Conservation (phyloP, 2,113 vertebrate genomes). For the Hucho hucho region DNA sequence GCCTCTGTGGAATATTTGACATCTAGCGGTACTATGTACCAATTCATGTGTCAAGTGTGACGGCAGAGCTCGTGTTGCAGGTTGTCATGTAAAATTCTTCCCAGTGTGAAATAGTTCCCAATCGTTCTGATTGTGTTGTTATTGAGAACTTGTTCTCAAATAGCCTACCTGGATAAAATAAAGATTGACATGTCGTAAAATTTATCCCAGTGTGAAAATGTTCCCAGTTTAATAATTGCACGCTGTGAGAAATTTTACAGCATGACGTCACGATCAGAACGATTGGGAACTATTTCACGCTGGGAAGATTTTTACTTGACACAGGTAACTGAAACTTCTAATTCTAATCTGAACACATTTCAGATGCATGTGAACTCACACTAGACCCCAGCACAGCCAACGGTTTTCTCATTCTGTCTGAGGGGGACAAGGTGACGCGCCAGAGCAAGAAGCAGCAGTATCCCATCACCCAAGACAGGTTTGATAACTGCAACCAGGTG, state of each 20-base stretch:
- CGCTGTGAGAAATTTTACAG: no score
- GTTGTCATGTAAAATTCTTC: no score
- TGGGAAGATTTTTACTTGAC: no score
- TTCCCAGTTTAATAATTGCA: no score
- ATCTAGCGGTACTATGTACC: neutral
- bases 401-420: slow-evolving; percentile 14
- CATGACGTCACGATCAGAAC: no score
- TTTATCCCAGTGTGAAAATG: no score
- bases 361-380: slow-evolving; percentile 11
- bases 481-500: neutral
- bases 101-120: no score
- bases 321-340: neutral
- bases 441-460: neutral
- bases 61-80: neutral
- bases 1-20: neutral
- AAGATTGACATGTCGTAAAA: no score
- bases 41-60: neutral
- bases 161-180: no score
- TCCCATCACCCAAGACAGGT: slow-evolving; percentile 16
- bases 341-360: neutral
- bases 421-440: neutral
- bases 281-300: no score
- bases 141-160: no score
- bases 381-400: slow-evolving; percentile 18
- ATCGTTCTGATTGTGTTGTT: no score